Evolutionary conservation across 2,797 vertebrate species (phyloP).

Genomic region (Megalops cyprinoides): DNA sequence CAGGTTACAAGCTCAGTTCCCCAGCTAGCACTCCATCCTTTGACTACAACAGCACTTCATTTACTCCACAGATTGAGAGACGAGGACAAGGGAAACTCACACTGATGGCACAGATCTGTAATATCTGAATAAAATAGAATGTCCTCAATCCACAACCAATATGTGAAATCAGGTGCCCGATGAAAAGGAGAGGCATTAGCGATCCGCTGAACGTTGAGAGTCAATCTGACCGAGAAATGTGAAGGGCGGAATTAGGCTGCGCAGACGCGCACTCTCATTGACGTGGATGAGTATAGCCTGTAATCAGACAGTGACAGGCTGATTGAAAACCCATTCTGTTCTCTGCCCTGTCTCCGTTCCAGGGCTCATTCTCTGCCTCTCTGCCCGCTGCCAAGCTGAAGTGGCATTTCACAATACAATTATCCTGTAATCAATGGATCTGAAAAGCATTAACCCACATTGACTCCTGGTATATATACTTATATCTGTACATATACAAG

Average conservation of each 20-base stretch:
- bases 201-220: neutral
- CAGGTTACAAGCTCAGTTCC: no score
- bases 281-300: neutral
- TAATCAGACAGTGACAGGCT: conserved; percentile 17
- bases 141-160: neutral
- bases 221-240: neutral
- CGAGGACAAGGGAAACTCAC: neutral
- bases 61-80: neutral
- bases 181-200: neutral
- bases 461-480: no score
- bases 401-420: no score
- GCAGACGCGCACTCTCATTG: neutral
- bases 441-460: no score
- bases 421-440: no score
- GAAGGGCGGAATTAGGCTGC: neutral
- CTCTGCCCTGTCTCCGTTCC: neutral
- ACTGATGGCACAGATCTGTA: neutral
- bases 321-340: neutral
- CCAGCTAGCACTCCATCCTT: no score
- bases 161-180: neutral
- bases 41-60: neutral
- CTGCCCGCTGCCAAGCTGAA: neutral
- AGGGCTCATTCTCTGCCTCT: neutral
- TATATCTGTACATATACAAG: no score
- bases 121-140: neutral